A percentile compares a stretch with the other conserved stretches of the same genome.
phyloP scores from a whole-genome alignment of 92 coral and sea anemone genomes.

The Zoanthus gigantus region DNA sequence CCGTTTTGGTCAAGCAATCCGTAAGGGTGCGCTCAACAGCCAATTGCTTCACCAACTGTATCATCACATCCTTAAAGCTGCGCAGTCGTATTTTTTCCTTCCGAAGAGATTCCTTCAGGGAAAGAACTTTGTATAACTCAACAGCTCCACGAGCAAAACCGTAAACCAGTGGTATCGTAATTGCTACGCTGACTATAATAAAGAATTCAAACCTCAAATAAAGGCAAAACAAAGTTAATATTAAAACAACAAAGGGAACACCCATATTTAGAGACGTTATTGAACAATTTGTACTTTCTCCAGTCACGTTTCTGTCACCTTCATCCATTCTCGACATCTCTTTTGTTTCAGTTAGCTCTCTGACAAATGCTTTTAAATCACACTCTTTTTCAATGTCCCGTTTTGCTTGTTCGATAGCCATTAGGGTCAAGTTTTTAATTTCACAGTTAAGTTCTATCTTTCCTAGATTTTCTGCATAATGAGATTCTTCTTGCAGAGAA shows the following conservation, averaged over 20 bases:
- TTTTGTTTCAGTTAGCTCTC: conserved; percentile 37
- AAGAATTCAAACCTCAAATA: not conserved
- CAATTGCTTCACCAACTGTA: conserved; percentile 6
- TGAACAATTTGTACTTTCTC: not conserved
- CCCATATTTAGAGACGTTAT: not conserved
- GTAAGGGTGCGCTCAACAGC: conserved; percentile 38
- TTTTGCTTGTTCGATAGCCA: conserved; percentile 59
- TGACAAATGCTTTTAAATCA: conserved; percentile 42
- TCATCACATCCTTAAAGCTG: not conserved
- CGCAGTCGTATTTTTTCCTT: conserved; percentile 14
- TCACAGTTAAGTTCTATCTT: conserved; percentile 14
- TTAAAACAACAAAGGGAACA: not conserved
- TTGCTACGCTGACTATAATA: not conserved
- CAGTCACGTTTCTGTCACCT: not conserved
- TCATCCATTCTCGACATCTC: conserved; percentile 17
- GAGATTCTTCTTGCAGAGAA: conserved; percentile 36
- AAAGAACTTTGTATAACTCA: not conserved
- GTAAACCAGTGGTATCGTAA: conserved; percentile 22
- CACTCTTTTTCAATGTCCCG: conserved; percentile 54
- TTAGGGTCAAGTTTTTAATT: conserved; percentile 20
- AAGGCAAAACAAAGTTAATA: conserved; percentile 4
- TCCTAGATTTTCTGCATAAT: conserved; percentile 21
- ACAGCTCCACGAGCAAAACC: conserved; percentile 9
- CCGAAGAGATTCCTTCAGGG: conserved; percentile 3
- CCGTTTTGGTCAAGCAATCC: conserved; percentile 27